Percentiles rank a stretch among this genome's conserved stretches.
Evolutionary conservation across 2,113 vertebrate species (phyloP).

Genomic region (Chinchilla lanigera): DNA sequence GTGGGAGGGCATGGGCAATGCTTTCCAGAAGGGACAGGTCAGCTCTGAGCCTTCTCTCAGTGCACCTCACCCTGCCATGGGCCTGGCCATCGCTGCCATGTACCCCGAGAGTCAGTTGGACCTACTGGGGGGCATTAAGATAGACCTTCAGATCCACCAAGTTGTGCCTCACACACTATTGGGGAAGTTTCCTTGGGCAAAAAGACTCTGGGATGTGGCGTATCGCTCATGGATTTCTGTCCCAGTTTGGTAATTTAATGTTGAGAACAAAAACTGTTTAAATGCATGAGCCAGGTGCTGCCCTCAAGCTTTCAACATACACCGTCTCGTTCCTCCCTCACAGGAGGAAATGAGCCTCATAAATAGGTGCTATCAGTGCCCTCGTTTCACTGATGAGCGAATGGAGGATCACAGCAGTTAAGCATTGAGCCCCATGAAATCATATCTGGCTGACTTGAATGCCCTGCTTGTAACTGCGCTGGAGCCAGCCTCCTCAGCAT

Average conservation of each 20-base stretch:
- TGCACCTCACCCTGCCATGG: too few species aligned
- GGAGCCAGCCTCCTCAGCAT: rapidly evolving
- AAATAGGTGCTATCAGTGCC: rapidly evolving
- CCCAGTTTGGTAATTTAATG: neutral
- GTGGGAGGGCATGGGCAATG: neutral
- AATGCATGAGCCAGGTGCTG: neutral
- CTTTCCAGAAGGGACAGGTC: rapidly evolving
- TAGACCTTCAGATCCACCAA: too few species aligned
- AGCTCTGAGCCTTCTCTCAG: neutral
- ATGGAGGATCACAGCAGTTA: rapidly evolving
- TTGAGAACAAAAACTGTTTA: neutral
- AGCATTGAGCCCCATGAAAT: neutral
- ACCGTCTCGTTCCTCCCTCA: rapidly evolving
- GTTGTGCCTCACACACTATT: neutral
- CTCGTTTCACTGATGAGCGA: neutral
- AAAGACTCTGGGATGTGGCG: neutral
- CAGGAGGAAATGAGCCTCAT: neutral
- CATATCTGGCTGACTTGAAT: neutral
- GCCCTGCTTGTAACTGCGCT: rapidly evolving
- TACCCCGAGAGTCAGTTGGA: rapidly evolving
- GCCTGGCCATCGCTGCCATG: rapidly evolving
- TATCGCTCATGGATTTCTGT: neutral
- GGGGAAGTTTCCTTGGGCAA: neutral
- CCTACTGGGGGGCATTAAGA: neutral
- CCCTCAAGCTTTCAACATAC: neutral